Conservation (phyloP, 2,113 vertebrate species). For the Cyanoramphus novaezelandiae region DNA sequence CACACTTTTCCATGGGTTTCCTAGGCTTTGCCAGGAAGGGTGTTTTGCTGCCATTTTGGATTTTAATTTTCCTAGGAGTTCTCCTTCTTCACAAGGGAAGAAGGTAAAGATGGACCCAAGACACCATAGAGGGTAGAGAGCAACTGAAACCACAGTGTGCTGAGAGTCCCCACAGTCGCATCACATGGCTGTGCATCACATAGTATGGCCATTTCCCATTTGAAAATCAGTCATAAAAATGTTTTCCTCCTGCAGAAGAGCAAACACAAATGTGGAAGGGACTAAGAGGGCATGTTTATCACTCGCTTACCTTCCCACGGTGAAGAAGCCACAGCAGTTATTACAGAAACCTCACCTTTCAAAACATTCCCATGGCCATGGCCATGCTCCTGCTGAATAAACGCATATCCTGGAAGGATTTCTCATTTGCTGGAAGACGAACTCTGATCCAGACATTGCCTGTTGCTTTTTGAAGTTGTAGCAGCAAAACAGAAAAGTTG, state of each 20-base stretch:
- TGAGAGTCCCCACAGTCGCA: background rate
- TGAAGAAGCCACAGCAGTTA: constrained; percentile 48
- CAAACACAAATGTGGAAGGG: constrained; percentile 26
- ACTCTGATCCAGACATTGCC: background rate
- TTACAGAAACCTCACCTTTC: constrained; percentile 49
- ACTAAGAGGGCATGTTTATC: background rate
- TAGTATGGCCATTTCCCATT: background rate
- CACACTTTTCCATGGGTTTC: background rate
- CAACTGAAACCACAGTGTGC: background rate
- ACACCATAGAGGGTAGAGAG: background rate
- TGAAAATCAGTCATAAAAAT: background rate
- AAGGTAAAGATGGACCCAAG: background rate
- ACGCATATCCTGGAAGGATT: constrained; percentile 20
- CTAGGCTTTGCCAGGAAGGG: background rate
- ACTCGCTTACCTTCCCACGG: constrained; percentile 24
- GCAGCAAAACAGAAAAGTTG: constrained; percentile 27
- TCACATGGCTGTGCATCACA: background rate
- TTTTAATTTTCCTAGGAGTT: background rate
- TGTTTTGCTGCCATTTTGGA: background rate
- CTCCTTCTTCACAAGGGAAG: background rate
- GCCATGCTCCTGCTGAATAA: background rate
- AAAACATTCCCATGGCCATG: constrained; percentile 54
- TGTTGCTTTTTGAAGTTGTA: constrained; percentile 27
- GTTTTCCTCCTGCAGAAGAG: constrained; percentile 17
- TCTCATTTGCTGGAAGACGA: background rate